Conservation (phyloP, 2,113 vertebrate species). For the Polypterus senegalus region DNA sequence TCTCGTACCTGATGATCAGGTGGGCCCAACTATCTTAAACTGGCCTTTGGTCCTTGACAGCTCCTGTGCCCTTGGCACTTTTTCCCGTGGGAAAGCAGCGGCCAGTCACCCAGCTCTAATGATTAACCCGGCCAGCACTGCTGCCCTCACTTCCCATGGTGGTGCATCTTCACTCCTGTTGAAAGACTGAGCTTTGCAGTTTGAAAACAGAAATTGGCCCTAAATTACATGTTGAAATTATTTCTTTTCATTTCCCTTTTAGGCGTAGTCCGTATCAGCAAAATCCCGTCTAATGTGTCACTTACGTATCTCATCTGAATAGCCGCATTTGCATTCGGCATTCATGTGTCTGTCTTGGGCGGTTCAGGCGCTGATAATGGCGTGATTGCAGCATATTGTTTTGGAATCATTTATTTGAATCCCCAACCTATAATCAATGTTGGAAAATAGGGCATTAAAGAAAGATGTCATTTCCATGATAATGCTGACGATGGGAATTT, state of each 20-base stretch:
- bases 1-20: no score
- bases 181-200: conserved; percentile 33
- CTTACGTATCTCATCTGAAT: conserved; percentile 44
- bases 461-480: conserved; percentile 55
- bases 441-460: conserved; percentile 46
- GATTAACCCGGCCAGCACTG: no score
- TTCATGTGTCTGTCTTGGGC: conserved; percentile 56
- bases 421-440: conserved; percentile 55
- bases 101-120: no score
- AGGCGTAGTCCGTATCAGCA: conserved; percentile 29
- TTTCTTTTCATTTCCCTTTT: conserved; percentile 33
- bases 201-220: conserved; percentile 39
- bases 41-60: no score
- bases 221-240: conserved; percentile 40
- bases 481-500: conserved; percentile 50
- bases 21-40: no score
- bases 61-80: no score
- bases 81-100: no score
- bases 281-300: conserved; percentile 43
- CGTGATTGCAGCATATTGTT: conserved; percentile 62
- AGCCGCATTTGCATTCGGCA: conserved; percentile 29
- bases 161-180: conserved; percentile 9
- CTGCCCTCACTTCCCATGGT: no score
- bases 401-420: conserved; percentile 57
- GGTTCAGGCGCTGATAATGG: conserved; percentile 46